phyloP scores from a whole-genome alignment of 1,140 invertebrate genomes.

The Rhyzopertha dominica region DNA sequence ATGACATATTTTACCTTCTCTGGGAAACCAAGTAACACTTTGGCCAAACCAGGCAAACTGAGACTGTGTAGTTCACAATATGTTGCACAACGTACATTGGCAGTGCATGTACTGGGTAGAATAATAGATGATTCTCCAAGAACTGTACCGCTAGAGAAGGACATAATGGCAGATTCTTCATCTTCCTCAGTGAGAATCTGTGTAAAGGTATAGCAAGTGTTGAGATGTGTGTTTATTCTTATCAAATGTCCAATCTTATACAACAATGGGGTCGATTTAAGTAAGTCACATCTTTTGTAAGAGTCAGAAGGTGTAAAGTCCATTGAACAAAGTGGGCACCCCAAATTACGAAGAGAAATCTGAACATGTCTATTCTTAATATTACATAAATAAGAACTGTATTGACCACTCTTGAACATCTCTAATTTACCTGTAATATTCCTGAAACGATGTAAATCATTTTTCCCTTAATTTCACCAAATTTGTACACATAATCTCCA shows the following conservation, averaged over 20 bases:
- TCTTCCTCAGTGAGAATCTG: conserved; percentile 31
- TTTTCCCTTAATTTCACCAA: conserved; percentile 46
- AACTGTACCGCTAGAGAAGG: conserved; percentile 47
- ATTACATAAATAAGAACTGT: not conserved
- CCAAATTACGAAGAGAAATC: not conserved
- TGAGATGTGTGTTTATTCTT: no score
- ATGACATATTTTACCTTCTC: not conserved
- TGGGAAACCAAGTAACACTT: conserved; percentile 20
- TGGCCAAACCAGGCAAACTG: conserved; percentile 43
- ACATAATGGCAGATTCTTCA: conserved; percentile 49
- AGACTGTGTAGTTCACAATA: conserved; percentile 49
- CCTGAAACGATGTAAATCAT: conserved; percentile 49
- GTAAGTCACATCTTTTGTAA: no score
- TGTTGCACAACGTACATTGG: conserved; percentile 35
- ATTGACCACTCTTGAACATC: conserved; percentile 31
- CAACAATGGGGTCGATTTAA: no score
- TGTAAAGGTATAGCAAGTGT: no score
- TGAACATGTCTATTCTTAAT: not conserved
- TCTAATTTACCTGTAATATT: conserved; percentile 46
- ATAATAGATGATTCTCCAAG: conserved; percentile 44
- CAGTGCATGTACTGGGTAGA: not conserved
- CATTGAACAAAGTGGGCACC: not conserved
- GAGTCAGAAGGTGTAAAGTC: no score
- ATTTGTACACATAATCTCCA: conserved; percentile 46
- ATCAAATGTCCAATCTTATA: no score